Conservation (phyloP, 2,113 vertebrate genomes). For the Pollachius pollachius region DNA sequence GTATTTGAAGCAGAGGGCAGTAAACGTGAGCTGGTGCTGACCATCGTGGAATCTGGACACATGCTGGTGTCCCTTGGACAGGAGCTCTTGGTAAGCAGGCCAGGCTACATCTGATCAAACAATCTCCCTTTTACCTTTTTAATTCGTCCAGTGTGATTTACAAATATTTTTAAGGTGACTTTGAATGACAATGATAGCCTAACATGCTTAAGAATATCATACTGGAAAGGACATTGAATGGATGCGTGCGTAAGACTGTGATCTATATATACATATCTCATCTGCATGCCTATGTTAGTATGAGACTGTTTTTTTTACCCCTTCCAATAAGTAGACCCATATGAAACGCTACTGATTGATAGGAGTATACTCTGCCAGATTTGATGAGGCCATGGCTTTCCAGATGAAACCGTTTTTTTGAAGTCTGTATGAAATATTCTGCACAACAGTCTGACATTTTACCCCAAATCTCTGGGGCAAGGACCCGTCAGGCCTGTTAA, state of each 20-base stretch:
- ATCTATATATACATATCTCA: neutral
- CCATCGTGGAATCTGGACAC: conserved; percentile 81
- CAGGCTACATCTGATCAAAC: neutral
- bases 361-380: neutral
- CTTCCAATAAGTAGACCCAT: neutral
- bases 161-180: neutral
- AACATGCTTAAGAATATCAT: too few relatives aligned
- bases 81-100: conserved; percentile 80
- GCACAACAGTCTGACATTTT: conserved; percentile 43
- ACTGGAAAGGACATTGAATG: neutral
- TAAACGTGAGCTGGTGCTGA: conserved; percentile 74
- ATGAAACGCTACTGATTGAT: neutral
- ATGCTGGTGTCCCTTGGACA: conserved; percentile 82
- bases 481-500: conserved; percentile 14
- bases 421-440: conserved; percentile 36
- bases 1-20: conserved; percentile 76
- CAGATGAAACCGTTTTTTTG: conserved; percentile 7
- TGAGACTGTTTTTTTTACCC: neutral
- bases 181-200: too few relatives aligned
- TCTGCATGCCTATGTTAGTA: neutral
- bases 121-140: neutral
- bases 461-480: conserved; percentile 18
- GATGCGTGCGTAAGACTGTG: neutral
- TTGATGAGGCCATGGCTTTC: conserved; percentile 13
- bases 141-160: neutral